Conservation (phyloP, 2,888 invertebrate genomes). For the Mechanitis messenoides region DNA sequence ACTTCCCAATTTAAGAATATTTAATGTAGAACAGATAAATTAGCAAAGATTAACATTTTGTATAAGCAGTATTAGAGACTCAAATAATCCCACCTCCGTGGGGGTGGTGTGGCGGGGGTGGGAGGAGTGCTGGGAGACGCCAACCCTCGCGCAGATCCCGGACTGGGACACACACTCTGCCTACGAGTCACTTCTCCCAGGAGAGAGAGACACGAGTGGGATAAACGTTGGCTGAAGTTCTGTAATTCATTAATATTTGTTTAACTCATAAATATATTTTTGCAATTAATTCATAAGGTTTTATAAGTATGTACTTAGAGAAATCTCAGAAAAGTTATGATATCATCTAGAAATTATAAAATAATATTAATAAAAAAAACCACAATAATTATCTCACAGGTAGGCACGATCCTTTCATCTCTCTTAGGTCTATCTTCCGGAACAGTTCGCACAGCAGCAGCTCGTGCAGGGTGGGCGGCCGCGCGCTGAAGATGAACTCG, state of each 20-base stretch:
- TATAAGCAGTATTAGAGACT: neutral
- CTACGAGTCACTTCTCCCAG: constrained; percentile 65
- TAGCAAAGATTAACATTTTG: no score
- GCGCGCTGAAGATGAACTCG: constrained; percentile 85
- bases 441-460: constrained; percentile 89
- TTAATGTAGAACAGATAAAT: no score
- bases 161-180: constrained; percentile 37
- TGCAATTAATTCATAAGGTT: neutral
- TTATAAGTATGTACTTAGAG: no score
- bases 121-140: constrained; percentile 40
- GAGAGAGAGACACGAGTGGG: constrained; percentile 65
- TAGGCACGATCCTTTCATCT: constrained; percentile 88
- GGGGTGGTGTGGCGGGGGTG: constrained; percentile 47
- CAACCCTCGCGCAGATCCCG: constrained; percentile 37
- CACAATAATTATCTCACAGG: constrained; percentile 71
- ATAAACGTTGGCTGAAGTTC: constrained; percentile 72
- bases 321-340: neutral
- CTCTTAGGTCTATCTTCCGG: constrained; percentile 90
- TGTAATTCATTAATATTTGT: constrained; percentile 28
- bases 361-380: neutral
- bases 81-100: constrained; percentile 29
- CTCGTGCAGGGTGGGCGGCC: constrained; percentile 86
- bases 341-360: constrained; percentile 7
- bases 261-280: neutral
- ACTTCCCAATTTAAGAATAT: no score